A percentile compares a stretch with the other conserved stretches of the same genome.
Conservation (phyloP, 2,113 vertebrate species). For the Hippocampus abdominalis region DNA sequence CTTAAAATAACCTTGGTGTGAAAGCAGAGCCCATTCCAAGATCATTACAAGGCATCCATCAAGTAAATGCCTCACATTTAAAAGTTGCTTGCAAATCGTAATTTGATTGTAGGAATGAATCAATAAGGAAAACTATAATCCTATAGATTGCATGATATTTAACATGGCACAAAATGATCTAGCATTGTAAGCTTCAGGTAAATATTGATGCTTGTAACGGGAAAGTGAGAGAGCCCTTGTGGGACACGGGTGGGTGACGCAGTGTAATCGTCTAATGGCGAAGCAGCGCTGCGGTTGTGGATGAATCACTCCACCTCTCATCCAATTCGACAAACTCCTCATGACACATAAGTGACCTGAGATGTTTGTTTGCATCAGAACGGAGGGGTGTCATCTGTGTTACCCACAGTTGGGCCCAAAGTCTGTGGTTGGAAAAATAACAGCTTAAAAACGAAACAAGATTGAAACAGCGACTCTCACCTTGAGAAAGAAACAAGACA, state of each 20-base stretch:
- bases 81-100: background rate
- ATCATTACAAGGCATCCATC: background rate
- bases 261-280: constrained; percentile 7
- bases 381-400: background rate
- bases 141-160: background rate
- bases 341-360: background rate
- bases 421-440: background rate
- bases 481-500: background rate
- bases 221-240: constrained; percentile 1
- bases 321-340: background rate
- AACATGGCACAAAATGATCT: background rate
- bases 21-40: too few species aligned
- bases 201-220: background rate
- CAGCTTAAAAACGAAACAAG: background rate
- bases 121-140: background rate
- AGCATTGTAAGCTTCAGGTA: background rate
- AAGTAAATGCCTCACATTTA: background rate
- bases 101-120: too few species aligned
- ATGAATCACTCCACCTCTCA: constrained; percentile 25
- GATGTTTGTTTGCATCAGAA: background rate
- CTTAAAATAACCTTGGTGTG: background rate
- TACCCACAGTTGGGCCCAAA: background rate
- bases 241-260: constrained; percentile 15
- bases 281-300: constrained; percentile 2
- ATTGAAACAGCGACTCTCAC: background rate